Evolutionary conservation across 2,888 invertebrate genomes (phyloP).

Genomic region (Psylliodes chrysocephalus): DNA sequence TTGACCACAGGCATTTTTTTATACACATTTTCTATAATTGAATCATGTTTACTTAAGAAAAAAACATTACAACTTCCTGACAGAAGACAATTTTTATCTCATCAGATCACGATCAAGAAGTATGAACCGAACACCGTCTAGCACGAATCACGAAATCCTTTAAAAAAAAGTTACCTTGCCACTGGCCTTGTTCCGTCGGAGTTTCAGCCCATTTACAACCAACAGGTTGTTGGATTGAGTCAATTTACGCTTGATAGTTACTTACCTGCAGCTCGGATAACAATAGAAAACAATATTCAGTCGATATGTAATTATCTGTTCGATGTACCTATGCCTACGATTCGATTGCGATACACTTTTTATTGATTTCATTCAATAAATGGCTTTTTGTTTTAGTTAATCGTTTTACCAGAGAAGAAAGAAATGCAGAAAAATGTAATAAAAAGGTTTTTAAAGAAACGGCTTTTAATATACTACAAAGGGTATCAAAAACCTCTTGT

Average conservation of each 20-base stretch:
- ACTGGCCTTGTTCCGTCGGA: conserved; percentile 30
- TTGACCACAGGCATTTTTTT: too few relatives aligned
- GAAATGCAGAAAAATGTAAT: too few relatives aligned
- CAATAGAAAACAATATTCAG: conserved; percentile 41
- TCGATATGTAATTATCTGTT: conserved; percentile 20
- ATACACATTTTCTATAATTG: too few relatives aligned
- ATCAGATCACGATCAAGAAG: too few relatives aligned
- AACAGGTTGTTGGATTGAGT: conserved; percentile 50
- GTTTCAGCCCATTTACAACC: conserved; percentile 15
- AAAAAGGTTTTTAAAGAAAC: too few relatives aligned
- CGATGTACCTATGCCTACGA: background rate
- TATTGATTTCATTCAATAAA: background rate
- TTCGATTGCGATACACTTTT: background rate
- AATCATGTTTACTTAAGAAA: background rate
- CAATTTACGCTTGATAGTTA: conserved; percentile 49
- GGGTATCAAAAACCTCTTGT: too few relatives aligned
- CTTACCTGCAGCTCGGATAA: conserved; percentile 40
- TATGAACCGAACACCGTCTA: background rate
- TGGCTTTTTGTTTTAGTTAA: background rate
- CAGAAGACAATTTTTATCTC: background rate
- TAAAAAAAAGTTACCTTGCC: conserved; percentile 20
- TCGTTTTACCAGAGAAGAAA: too few relatives aligned
- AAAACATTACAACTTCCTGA: background rate
- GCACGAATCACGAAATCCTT: conserved; percentile 12
- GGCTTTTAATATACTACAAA: too few relatives aligned